Evolutionary conservation across 2,797 vertebrate genomes (phyloP), one percentile per base, ranked within the genome.

Genomic region (Ctenopoma kingsleyae): DNA sequence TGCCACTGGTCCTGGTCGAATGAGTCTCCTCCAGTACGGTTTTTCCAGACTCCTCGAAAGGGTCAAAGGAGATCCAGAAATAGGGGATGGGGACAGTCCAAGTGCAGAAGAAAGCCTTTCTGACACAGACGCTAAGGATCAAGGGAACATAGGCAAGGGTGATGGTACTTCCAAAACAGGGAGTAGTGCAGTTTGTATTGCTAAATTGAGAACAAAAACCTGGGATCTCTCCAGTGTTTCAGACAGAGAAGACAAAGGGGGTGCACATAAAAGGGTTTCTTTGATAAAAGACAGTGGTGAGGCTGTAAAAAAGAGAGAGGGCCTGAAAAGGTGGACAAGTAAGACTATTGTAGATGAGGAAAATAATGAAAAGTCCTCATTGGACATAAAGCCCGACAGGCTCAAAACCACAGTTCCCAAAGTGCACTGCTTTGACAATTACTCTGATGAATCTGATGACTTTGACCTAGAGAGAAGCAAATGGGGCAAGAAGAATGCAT

Each of bases 391-490:
- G 19, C 12, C n/a, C 11, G 15, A 56, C 55, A 90, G 78, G 19
- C 27, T 60, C 25, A 62, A 55, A 81, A 71, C 57, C n/a, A 4
- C 51, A 63, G 77, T 82, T 71, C 61, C 62, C 78, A 90, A 80
- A 74, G 32, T 25, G 6, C 55, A 70, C 16, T 40, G 4, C 19
- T 63, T 84, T 52, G 83, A 89, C 0, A 83, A 85, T 30, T 10
- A 92, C 87, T 96, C 96, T 8, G 95, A 97, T 67, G 96, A 98
- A 71, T 97, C 97, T 10, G 96, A 97, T 71, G 96, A 98, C 86
- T 85, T 97, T 53, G 94, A 94, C 36, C 30, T 87, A 1, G 76
- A 85, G 32, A 46, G 36, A 55, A 66, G 44, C 22, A 59, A 22
- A 0, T 5, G 36, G n/a, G 27, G 52, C 17, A 72, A 57, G 22